Evolutionary conservation across 2,797 vertebrate species (phyloP).

Genomic region (Spea hammondii): DNA sequence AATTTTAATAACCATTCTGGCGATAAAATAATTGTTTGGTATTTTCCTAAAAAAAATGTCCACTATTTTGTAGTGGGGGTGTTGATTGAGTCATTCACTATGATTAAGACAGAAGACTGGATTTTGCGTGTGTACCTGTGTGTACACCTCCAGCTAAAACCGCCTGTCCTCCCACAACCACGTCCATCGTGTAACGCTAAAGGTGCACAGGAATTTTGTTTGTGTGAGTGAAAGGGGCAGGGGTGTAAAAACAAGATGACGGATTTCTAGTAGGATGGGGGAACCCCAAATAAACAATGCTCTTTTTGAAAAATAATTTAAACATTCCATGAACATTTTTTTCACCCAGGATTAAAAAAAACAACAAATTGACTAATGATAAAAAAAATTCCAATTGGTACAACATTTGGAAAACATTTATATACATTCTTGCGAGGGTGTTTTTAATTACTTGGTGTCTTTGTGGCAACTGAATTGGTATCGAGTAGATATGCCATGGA

Average conservation of each 20-base stretch:
- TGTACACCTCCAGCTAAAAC: not conserved
- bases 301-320: slow-evolving; percentile 25
- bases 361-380: not conserved
- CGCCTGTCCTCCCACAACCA: not conserved
- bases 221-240: slow-evolving; percentile 42
- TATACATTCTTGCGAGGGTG: no score
- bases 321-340: slow-evolving; percentile 24
- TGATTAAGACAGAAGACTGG: not conserved
- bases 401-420: no score
- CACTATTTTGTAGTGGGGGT: not conserved
- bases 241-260: slow-evolving; percentile 45
- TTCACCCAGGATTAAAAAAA: not conserved
- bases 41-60: not conserved
- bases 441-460: no score
- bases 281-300: slow-evolving; percentile 41
- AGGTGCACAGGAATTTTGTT: slow-evolving; percentile 38
- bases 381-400: no score
- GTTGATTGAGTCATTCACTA: slow-evolving; percentile 4
- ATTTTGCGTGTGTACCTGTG: not conserved
- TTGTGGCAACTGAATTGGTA: no score
- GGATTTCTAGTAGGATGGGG: slow-evolving; percentile 39
- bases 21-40: not conserved
- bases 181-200: not conserved
- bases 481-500: no score
- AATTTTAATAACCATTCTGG: no score